Conservation (phyloP, 2,888 invertebrate species). For the Palloptera scutellata region DNA sequence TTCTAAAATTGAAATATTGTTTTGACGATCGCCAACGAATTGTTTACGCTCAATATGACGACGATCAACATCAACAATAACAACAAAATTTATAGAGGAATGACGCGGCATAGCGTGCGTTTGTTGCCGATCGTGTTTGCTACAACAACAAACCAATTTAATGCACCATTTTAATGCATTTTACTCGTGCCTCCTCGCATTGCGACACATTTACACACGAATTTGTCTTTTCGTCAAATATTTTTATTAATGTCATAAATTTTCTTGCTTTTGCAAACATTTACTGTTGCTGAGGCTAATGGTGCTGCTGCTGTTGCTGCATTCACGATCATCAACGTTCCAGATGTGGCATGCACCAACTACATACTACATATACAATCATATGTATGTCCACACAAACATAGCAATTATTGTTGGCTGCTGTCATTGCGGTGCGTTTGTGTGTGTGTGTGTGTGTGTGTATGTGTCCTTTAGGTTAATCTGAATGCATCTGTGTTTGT, state of each 20-base stretch:
- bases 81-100: neutral
- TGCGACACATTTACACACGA: constrained; percentile 2
- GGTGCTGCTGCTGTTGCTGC: constrained; percentile 6
- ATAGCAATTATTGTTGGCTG: neutral
- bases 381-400: too few species aligned
- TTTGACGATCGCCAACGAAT: constrained; percentile 31
- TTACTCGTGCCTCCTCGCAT: neutral
- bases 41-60: constrained; percentile 21
- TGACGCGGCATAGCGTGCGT: neutral
- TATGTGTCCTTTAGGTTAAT: neutral
- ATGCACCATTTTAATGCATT: constrained; percentile 6
- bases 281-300: constrained; percentile 14
- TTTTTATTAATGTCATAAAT: constrained; percentile 25
- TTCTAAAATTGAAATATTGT: constrained; percentile 29
- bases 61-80: constrained; percentile 1
- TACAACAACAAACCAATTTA: neutral
- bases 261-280: constrained; percentile 3
- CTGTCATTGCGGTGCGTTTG: neutral
- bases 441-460: neutral
- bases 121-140: neutral
- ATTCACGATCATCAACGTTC: constrained; percentile 12
- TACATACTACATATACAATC: too few species aligned
- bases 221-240: constrained; percentile 23
- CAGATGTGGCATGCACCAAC: neutral
- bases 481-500: neutral